phyloP scores from a whole-genome alignment of 2,888 invertebrate species.

The Heteropelma amictum region DNA sequence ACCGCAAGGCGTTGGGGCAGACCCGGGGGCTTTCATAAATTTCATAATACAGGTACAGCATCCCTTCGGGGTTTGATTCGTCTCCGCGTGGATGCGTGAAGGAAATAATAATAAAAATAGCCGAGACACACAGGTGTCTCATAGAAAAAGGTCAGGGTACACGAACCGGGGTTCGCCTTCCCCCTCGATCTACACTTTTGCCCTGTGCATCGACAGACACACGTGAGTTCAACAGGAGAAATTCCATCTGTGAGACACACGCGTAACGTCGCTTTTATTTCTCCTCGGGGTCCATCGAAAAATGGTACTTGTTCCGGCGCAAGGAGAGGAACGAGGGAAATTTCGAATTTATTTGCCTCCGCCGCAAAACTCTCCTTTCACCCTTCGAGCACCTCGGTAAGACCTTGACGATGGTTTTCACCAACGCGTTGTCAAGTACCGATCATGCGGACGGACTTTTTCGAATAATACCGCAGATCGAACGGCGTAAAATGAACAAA shows the following conservation, averaged over 20 bases:
- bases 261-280: too few species aligned
- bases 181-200: not conserved
- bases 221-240: too few species aligned
- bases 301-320: not conserved
- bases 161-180: not conserved
- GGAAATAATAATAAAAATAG: slow-evolving; percentile 68
- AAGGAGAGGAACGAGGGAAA: too few species aligned
- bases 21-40: slow-evolving; percentile 59
- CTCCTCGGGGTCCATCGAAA: slow-evolving; percentile 3
- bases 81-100: slow-evolving; percentile 53
- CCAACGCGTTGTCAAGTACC: not conserved
- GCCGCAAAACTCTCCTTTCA: not conserved
- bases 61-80: slow-evolving; percentile 49
- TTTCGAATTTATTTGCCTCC: too few species aligned
- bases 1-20: slow-evolving; percentile 43
- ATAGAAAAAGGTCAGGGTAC: slow-evolving; percentile 61
- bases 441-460: not conserved
- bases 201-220: not conserved
- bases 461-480: not conserved
- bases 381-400: not conserved
- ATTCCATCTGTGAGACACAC: too few species aligned
- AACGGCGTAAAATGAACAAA: too few species aligned
- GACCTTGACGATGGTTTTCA: not conserved
- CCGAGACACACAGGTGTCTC: slow-evolving; percentile 71
- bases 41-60: slow-evolving; percentile 61